Conservation (phyloP, 2,888 invertebrate species). For the Leptarthrus brevirostris region DNA sequence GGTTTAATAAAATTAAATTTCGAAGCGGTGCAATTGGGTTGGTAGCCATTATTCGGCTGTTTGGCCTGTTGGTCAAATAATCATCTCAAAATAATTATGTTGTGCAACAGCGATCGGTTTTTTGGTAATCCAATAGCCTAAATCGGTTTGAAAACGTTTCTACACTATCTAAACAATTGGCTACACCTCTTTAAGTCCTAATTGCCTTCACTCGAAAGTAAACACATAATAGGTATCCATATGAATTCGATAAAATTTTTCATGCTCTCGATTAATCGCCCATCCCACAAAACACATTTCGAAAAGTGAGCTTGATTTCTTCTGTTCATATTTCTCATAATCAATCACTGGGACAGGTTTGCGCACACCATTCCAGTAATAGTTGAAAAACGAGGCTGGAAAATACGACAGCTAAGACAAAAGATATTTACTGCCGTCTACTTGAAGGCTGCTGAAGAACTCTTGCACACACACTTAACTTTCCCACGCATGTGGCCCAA, state of each 20-base stretch:
- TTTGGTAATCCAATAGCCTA: too few relatives aligned
- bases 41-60: too few relatives aligned
- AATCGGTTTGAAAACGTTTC: too few relatives aligned
- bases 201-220: conserved; percentile 18
- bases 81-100: too few relatives aligned
- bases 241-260: conserved; percentile 31
- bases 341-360: conserved; percentile 42
- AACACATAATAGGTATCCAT: conserved; percentile 13
- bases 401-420: conserved; percentile 39
- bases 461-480: conserved; percentile 40
- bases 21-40: too few relatives aligned
- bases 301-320: conserved; percentile 18
- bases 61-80: too few relatives aligned
- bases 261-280: conserved; percentile 37
- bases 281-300: conserved; percentile 25
- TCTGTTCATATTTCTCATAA: conserved; percentile 43
- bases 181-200: conserved; percentile 17
- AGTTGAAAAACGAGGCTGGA: conserved; percentile 33
- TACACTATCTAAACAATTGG: conserved; percentile 6
- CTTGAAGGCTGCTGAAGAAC: conserved; percentile 26
- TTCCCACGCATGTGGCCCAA: conserved; percentile 33
- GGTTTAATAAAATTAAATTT: too few relatives aligned
- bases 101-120: too few relatives aligned
- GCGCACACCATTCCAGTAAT: background rate
- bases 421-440: conserved; percentile 33